These are phyloP conservation scores for Tetraodon nigroviridis DNA, from an alignment of 2,113 vertebrate species.

Conservation along the genomic window DNA sequence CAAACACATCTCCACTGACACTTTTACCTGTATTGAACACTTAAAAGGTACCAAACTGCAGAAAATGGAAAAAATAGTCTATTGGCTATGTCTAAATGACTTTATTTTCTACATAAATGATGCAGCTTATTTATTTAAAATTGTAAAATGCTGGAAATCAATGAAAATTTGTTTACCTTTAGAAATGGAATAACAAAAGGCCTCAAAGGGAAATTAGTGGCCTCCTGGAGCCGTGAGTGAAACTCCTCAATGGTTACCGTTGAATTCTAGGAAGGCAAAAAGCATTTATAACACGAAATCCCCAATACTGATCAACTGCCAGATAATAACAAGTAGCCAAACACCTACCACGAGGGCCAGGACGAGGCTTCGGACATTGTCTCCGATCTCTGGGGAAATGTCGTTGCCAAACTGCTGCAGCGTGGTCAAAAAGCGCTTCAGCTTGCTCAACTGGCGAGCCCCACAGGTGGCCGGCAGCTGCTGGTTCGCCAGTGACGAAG, in stretches of 20 bases:
- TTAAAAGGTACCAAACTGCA: not conserved
- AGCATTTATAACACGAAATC: not conserved
- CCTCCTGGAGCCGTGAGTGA: slow-evolving; percentile 96
- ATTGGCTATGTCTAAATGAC: no score
- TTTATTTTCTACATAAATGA: not conserved
- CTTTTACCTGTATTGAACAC: slow-evolving; percentile 24
- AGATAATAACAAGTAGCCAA: not conserved
- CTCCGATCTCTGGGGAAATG: slow-evolving; percentile 97
- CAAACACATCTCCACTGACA: slow-evolving; percentile 27
- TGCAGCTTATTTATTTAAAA: slow-evolving; percentile 12
- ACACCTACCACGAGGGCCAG: slow-evolving; percentile 89
- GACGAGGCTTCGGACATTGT: slow-evolving; percentile 93
- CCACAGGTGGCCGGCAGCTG: slow-evolving; percentile 97
- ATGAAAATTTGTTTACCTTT: slow-evolving; percentile 82
- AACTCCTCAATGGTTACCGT: slow-evolving; percentile 98
- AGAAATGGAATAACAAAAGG: slow-evolving; percentile 98
- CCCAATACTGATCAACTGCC: not conserved
- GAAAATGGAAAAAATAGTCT: no score
- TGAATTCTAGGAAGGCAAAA: slow-evolving; percentile 80
- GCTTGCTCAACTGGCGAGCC: slow-evolving; percentile 96
- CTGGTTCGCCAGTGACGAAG: slow-evolving; percentile 93
- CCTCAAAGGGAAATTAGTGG: slow-evolving; percentile 94
- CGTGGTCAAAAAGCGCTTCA: slow-evolving; percentile 97
- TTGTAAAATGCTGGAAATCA: not conserved
- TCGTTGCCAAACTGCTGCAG: slow-evolving; percentile 98